phyloP scores from a whole-genome alignment of 2,888 invertebrate genomes.

The Argynnis bischoffii region DNA sequence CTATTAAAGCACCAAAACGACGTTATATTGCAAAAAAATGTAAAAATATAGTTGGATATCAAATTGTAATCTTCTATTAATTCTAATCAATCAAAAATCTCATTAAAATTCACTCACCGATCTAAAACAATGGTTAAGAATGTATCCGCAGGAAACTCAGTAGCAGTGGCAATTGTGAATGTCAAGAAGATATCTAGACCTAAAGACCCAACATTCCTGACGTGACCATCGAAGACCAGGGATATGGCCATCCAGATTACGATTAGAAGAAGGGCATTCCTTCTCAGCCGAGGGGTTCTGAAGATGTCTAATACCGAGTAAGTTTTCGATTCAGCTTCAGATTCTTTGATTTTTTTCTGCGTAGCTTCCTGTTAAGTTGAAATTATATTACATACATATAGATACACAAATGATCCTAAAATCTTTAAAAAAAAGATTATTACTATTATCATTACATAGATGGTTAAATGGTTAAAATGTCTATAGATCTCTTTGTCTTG shows the following conservation, averaged over 20 bases:
- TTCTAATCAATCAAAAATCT: not conserved
- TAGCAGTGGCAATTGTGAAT: conserved; percentile 91
- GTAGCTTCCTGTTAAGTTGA: conserved; percentile 83
- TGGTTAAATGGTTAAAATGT: too few relatives aligned
- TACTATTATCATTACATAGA: too few relatives aligned
- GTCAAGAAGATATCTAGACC: conserved; percentile 92
- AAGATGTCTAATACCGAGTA: conserved; percentile 93
- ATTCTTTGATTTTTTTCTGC: conserved; percentile 85
- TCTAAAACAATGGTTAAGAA: conserved; percentile 89
- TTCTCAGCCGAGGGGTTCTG: conserved; percentile 88
- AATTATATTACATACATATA: not conserved
- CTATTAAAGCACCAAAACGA: too few relatives aligned
- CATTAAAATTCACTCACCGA: conserved; percentile 51
- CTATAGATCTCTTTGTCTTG: too few relatives aligned
- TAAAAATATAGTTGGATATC: not conserved
- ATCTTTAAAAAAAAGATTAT: too few relatives aligned
- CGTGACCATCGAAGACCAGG: conserved; percentile 93
- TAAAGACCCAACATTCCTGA: conserved; percentile 92
- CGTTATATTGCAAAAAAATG: too few relatives aligned
- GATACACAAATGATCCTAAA: too few relatives aligned
- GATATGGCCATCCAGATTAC: conserved; percentile 96
- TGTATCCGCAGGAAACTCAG: conserved; percentile 92
- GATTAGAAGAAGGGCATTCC: conserved; percentile 89
- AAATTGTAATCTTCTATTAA: not conserved
- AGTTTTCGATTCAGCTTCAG: conserved; percentile 85